Conservation (phyloP, 2,797 vertebrate genomes). For the Pipistrellus kuhlii region DNA sequence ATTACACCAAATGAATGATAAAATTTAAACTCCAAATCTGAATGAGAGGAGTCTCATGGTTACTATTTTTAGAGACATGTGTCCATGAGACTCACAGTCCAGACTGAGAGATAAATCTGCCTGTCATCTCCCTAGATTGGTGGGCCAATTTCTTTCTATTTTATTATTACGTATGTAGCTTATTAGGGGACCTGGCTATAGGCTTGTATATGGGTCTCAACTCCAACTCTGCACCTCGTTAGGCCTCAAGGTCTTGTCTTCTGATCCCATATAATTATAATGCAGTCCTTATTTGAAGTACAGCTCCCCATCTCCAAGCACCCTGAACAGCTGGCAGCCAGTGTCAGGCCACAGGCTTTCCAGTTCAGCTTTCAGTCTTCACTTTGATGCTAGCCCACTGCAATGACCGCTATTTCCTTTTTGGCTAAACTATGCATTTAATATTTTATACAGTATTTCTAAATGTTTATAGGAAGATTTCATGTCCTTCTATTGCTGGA, state of each 20-base stretch:
- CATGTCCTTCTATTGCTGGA: background rate
- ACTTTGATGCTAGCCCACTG: background rate
- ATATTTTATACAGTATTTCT: conserved; percentile 26
- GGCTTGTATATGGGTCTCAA: background rate
- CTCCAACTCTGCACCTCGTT: background rate
- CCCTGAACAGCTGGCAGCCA: background rate
- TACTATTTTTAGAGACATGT: background rate
- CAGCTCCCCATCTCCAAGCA: background rate
- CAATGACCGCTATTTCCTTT: background rate
- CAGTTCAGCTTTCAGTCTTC: background rate
- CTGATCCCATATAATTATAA: background rate
- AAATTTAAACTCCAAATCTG: conserved; percentile 35
- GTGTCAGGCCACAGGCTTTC: background rate
- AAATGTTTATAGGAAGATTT: conserved; percentile 10
- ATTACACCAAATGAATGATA: background rate
- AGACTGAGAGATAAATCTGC: background rate
- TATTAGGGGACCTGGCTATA: background rate
- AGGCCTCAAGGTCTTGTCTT: background rate
- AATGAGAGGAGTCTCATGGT: background rate
- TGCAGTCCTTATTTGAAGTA: background rate
- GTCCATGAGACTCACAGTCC: background rate
- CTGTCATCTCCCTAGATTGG: background rate
- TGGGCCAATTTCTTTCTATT: background rate
- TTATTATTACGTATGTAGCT: background rate
- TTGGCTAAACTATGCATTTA: background rate